Evolutionary conservation across 2,113 vertebrate genomes (phyloP).

Genomic region (Neofelis nebulosa): DNA sequence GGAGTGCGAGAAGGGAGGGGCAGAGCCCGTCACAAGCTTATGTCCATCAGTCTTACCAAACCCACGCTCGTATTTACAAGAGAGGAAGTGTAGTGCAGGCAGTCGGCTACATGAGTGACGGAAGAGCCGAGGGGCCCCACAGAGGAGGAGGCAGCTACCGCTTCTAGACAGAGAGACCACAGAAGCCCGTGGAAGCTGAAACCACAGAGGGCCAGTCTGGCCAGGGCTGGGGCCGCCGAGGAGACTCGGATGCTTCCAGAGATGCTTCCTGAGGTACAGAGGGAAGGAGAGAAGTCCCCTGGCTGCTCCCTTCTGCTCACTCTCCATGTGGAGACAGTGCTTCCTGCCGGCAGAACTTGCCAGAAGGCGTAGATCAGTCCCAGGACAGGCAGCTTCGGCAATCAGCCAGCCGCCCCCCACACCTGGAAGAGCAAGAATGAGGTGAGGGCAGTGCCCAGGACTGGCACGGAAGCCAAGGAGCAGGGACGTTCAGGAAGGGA

Average conservation of each 20-base stretch:
- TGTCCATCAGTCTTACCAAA: background rate
- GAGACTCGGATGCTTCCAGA: background rate
- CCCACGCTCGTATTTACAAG: background rate
- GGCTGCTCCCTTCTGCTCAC: background rate
- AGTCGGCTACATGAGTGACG: rapidly evolving
- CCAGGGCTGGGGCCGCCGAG: background rate
- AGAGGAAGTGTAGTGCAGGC: background rate
- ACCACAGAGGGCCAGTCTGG: background rate
- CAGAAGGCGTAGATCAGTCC: background rate
- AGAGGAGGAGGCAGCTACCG: background rate
- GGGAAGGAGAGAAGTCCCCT: background rate
- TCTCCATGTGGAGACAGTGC: rapidly evolving
- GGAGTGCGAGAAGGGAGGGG: background rate
- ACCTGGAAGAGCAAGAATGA: background rate
- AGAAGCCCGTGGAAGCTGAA: background rate
- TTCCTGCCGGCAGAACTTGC: background rate
- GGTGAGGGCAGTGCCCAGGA: rapidly evolving
- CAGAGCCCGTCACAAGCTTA: background rate
- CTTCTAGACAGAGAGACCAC: too few relatives aligned
- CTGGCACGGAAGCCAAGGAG: background rate
- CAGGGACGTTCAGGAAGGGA: background rate
- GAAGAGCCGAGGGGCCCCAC: background rate
- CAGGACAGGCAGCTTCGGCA: background rate
- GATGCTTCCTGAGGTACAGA: background rate
- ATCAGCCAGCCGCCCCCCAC: too few relatives aligned